Conservation (phyloP, 2,888 invertebrate species). For the Cremastinae sp. region DNA sequence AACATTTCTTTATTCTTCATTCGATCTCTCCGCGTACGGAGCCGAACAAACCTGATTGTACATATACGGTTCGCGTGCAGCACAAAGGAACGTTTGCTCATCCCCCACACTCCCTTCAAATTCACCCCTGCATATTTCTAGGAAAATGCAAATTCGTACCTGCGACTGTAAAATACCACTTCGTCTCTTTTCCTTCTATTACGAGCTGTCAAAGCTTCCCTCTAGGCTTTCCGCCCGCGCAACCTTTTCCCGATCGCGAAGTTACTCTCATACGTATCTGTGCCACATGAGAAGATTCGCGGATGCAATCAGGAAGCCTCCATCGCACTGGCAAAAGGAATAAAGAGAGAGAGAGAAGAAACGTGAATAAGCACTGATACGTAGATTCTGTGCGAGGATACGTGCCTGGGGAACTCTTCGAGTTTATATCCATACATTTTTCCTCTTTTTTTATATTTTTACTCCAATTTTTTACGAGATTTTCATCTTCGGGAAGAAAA, state of each 20-base stretch:
- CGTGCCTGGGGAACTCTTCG: slow-evolving; percentile 50
- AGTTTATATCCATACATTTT: slow-evolving; percentile 17
- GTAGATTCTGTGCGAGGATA: slow-evolving; percentile 49
- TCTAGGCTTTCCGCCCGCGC: slow-evolving; percentile 26
- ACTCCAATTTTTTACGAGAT: slow-evolving; percentile 36
- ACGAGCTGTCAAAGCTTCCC: slow-evolving; percentile 11
- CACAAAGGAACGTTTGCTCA: slow-evolving; percentile 40
- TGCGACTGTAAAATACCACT: slow-evolving; percentile 42
- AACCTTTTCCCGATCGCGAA: slow-evolving; percentile 57
- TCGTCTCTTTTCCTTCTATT: slow-evolving; percentile 42
- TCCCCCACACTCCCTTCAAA: slow-evolving; percentile 38
- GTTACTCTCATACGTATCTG: slow-evolving; percentile 67
- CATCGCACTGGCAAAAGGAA: slow-evolving; percentile 46
- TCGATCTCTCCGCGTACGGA: slow-evolving; percentile 19
- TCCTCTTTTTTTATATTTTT: slow-evolving; percentile 58
- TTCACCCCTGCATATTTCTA: slow-evolving; percentile 42
- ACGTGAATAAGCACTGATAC: slow-evolving; percentile 56
- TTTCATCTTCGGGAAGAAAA: slow-evolving; percentile 38
- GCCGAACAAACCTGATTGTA: background rate
- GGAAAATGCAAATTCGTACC: slow-evolving; percentile 62
- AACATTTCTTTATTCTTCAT: slow-evolving; percentile 32
- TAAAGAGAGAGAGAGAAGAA: slow-evolving; percentile 61
- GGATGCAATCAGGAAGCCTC: slow-evolving; percentile 67
- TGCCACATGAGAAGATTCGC: slow-evolving; percentile 52
- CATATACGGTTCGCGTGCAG: slow-evolving; percentile 35